phyloP scores from a whole-genome alignment of 2,797 vertebrate genomes.

The Sebastes cheni region DNA sequence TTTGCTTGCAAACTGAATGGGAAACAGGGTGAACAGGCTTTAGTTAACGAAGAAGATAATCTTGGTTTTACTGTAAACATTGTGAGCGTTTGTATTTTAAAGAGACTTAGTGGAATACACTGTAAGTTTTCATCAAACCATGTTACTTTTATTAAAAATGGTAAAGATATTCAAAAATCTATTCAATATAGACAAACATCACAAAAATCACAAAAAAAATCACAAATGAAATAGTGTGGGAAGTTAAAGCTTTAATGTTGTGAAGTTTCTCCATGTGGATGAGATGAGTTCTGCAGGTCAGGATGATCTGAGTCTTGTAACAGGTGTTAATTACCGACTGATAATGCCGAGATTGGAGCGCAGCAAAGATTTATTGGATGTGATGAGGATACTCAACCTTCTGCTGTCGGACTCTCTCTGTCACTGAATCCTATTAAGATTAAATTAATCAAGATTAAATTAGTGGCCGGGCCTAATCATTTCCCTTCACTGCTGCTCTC shows the following conservation, averaged over 20 bases:
- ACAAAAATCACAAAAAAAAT: background rate
- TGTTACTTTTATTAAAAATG: background rate
- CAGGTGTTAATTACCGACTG: conserved; percentile 26
- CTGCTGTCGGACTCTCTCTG: background rate
- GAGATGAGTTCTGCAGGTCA: background rate
- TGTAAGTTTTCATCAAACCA: background rate
- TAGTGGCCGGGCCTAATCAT: conserved; percentile 47
- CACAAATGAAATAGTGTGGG: background rate
- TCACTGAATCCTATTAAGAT: conserved; percentile 33
- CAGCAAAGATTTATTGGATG: conserved; percentile 11
- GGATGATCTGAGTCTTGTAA: background rate
- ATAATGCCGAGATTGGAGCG: conserved; percentile 11
- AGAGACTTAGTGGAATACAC: too few relatives aligned
- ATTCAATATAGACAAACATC: too few relatives aligned
- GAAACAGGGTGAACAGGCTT: conserved; percentile 12
- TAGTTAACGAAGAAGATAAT: background rate
- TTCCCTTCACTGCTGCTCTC: conserved; percentile 57
- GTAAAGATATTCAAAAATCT: background rate
- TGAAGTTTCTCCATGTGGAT: background rate
- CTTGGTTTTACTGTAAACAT: conserved; percentile 17
- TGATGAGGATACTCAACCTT: background rate
- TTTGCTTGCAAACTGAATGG: background rate
- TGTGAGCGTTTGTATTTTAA: background rate
- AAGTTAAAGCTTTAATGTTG: background rate
- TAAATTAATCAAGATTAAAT: background rate